These are phyloP conservation scores for Lasioglossum villosulum DNA, from an alignment of 2,888 invertebrate genomes.

Conservation along the genomic window DNA sequence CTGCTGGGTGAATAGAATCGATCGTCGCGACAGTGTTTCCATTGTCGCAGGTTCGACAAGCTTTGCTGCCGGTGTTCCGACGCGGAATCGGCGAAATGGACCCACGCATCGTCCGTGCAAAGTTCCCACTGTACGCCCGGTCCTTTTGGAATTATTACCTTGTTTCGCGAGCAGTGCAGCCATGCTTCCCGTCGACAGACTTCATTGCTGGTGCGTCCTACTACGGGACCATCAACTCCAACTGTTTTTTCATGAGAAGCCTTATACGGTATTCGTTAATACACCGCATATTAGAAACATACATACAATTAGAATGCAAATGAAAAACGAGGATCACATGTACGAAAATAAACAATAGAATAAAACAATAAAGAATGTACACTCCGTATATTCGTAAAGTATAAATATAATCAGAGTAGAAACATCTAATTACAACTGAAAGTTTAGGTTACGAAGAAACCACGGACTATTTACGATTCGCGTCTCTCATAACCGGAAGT, in stretches of 20 bases:
- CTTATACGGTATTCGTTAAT: too few relatives aligned
- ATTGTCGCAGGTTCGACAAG: slow-evolving; percentile 30
- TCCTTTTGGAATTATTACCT: slow-evolving; percentile 2
- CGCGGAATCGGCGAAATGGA: neutral
- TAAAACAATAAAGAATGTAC: too few relatives aligned
- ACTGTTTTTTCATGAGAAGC: too few relatives aligned
- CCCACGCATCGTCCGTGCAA: neutral
- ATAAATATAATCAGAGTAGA: too few relatives aligned
- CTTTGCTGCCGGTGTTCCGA: slow-evolving; percentile 14
- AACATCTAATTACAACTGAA: too few relatives aligned
- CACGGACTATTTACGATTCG: neutral
- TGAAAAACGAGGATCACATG: too few relatives aligned
- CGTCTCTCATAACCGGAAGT: neutral
- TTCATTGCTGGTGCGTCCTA: neutral
- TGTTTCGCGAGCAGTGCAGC: neutral
- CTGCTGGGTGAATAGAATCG: slow-evolving; percentile 43
- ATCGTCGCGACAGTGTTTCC: slow-evolving; percentile 54
- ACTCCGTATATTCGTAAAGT: too few relatives aligned
- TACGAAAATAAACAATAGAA: too few relatives aligned
- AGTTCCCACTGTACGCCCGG: neutral
- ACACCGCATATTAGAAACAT: too few relatives aligned
- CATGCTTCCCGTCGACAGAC: neutral
- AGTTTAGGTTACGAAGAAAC: neutral
- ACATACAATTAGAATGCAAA: too few relatives aligned
- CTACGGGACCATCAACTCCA: neutral